Conservation (phyloP, 2,797 vertebrate genomes). For the Tenualosa thibaudeaui region DNA sequence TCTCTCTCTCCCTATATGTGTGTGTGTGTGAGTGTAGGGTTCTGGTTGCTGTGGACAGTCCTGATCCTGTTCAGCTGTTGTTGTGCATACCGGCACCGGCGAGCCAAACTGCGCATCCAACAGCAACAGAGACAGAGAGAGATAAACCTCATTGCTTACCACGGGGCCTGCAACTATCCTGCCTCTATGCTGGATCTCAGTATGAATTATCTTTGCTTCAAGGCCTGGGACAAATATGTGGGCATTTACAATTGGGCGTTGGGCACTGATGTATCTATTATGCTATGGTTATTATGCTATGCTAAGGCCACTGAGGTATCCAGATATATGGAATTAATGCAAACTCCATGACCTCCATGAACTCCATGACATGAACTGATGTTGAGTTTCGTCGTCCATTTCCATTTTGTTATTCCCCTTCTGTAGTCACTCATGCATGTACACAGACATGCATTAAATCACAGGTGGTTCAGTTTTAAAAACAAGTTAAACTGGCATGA, state of each 20-base stretch:
- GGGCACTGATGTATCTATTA: not conserved
- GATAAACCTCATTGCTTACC: constrained; percentile 93
- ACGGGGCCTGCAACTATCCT: constrained; percentile 86
- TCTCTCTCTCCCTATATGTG: constrained; percentile 24
- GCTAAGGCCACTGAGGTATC: too few species aligned
- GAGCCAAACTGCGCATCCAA: constrained; percentile 88
- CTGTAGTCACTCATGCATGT: too few species aligned
- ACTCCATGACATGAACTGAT: too few species aligned
- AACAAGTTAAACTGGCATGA: too few species aligned
- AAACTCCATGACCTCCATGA: too few species aligned
- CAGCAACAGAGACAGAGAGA: constrained; percentile 93
- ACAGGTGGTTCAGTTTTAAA: too few species aligned
- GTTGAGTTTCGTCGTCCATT: too few species aligned
- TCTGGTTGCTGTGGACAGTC: constrained; percentile 92
- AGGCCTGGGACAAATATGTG: not conserved
- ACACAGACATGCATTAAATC: too few species aligned
- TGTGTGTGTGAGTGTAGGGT: constrained; percentile 74
- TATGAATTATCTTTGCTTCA: constrained; percentile 60
- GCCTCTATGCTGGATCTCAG: constrained; percentile 82
- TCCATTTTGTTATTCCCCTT: too few species aligned
- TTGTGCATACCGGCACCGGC: constrained; percentile 89
- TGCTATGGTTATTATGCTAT: not conserved
- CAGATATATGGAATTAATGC: too few species aligned
- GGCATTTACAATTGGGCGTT: not conserved
- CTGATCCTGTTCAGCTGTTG: constrained; percentile 93